Percentiles rank a stretch among this genome's conserved stretches.
Conservation (phyloP, 1,140 invertebrate genomes). For the Lepidurus arcticus region DNA sequence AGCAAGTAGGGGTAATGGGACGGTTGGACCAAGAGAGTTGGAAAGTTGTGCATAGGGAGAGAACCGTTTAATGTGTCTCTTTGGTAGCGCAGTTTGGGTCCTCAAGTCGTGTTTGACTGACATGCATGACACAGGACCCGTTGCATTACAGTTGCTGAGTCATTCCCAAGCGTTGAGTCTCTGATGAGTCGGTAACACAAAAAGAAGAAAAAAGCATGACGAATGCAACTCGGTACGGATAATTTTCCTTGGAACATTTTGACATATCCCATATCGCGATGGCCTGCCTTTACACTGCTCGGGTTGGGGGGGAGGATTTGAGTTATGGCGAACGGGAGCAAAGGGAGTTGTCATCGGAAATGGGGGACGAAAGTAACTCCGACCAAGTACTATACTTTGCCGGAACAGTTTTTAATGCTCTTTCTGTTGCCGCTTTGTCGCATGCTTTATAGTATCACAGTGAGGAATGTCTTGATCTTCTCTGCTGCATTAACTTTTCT, state of each 20-base stretch:
- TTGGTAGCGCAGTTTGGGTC: background rate
- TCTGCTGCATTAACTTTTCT: background rate
- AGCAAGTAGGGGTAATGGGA: background rate
- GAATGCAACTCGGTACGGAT: background rate
- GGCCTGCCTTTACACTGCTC: background rate
- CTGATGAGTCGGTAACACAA: background rate
- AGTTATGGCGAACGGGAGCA: slow-evolving; percentile 17
- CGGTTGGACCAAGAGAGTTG: background rate
- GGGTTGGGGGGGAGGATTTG: background rate
- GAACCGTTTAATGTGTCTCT: background rate
- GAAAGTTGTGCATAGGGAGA: slow-evolving; percentile 10
- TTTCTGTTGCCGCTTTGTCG: background rate
- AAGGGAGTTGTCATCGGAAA: background rate
- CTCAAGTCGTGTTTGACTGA: background rate
- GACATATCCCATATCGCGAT: slow-evolving; percentile 10
- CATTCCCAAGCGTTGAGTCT: background rate
- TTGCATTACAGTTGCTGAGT: background rate
- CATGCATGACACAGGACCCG: background rate
- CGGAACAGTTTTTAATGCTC: background rate
- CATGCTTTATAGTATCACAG: background rate
- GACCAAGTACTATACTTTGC: background rate
- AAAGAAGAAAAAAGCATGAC: background rate
- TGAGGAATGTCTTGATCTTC: background rate
- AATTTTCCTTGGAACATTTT: background rate
- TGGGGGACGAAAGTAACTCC: background rate